Evolutionary conservation across 2,113 vertebrate species (phyloP), one percentile per base, ranked within the genome.

Genomic region (Scatophagus argus): DNA sequence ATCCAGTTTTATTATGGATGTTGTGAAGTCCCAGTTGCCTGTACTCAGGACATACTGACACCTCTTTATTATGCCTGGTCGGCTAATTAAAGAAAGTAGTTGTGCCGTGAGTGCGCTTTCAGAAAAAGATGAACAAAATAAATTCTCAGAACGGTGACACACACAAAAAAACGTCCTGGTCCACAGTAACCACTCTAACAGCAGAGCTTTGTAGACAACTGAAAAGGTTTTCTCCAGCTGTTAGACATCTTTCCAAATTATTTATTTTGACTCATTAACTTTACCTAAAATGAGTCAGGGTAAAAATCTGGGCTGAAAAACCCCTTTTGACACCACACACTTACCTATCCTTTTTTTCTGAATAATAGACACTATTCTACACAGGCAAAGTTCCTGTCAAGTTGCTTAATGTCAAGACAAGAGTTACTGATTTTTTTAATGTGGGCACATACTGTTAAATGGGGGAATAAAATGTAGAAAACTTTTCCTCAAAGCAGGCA

Each of bases 81-180:
- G 74, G 70, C 71, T 83, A 63, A 79, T 83, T 82, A 63, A 62
- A 72, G 60, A 59, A 65, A 80, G 49, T 16, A 56, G 47, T 67
- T 23, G 55, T 61, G 44, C 67, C 63, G 36, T 29, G 62, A 81
- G 52, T 54, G 63, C 60, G 29, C 76, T 74, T 67, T 14, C 32
- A 58, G n/a, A 63, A 74, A 77, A 62, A 66, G 43, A 68, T 47
- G 13, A 71, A 14, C 55, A 44, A 58, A 74, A 34, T 61, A 10
- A 17, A 49, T 79, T 63, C 12, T 16, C 8, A 44, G 8, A 58
- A 43, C 41, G 59, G 63, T 14, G 56, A 55, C 44, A 21, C 62
- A 55, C 44, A 21, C 14, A 38, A 27, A 34, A 63, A 36, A 63
- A 62, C n/a, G 5, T 17, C 9, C 4, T 31, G 7, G n/a, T n/a